Percentiles rank a stretch among this genome's conserved stretches.
phyloP scores from a whole-genome alignment of 92 coral and sea anemone genomes.

The Palythoa caribaeorum region DNA sequence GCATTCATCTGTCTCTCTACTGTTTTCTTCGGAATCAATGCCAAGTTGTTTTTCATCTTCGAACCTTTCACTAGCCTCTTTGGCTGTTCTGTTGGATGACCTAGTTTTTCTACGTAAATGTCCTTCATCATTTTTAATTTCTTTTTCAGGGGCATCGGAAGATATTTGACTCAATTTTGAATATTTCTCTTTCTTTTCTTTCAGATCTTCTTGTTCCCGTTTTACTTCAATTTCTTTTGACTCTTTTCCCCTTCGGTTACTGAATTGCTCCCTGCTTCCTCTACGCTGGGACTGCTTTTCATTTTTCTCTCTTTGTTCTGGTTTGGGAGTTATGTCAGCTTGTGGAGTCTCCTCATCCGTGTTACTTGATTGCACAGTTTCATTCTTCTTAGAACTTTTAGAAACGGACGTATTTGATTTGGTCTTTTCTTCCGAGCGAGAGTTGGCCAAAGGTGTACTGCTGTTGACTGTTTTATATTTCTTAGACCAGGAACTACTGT shows the following conservation, averaged over 20 bases:
- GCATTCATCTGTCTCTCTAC: neutral
- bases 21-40: neutral
- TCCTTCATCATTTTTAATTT: neutral
- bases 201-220: neutral
- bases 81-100: neutral
- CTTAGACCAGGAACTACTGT: slow-evolving; percentile 30
- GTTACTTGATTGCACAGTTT: neutral
- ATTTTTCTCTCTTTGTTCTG: neutral
- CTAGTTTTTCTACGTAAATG: slow-evolving; percentile 10
- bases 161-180: neutral
- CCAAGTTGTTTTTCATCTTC: neutral
- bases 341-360: neutral
- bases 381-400: slow-evolving; percentile 19
- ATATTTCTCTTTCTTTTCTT: neutral
- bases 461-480: neutral
- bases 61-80: neutral
- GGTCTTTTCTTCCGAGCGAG: neutral
- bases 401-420: neutral
- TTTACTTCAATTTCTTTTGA: neutral
- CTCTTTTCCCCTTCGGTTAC: neutral
- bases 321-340: neutral
- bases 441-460: neutral
- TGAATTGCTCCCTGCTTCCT: neutral
- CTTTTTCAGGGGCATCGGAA: neutral
- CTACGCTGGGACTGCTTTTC: neutral